Percentiles rank a stretch among this genome's conserved stretches.
Evolutionary conservation across 2,888 invertebrate species (phyloP).

Genomic region (Pterobdella sp.): DNA sequence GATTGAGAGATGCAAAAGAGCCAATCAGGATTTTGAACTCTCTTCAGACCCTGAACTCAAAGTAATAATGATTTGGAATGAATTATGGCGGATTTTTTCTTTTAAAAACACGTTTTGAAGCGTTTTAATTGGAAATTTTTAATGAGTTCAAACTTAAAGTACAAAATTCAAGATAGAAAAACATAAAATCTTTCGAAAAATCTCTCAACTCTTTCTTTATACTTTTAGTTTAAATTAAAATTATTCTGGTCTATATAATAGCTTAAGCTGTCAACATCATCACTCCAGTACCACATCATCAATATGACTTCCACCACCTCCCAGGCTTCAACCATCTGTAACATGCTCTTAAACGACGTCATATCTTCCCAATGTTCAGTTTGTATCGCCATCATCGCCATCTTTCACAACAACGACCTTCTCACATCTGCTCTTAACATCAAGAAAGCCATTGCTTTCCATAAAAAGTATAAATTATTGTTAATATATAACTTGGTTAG

Average conservation of each 20-base stretch:
- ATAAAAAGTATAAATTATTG: neutral
- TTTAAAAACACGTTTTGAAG: too few relatives aligned
- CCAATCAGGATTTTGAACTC: neutral
- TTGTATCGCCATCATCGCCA: neutral
- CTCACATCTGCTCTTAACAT: neutral
- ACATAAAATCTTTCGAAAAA: too few relatives aligned
- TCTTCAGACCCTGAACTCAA: neutral
- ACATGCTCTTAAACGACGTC: neutral
- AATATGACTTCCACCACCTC: neutral
- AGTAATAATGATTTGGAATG: too few relatives aligned
- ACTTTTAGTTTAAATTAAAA: too few relatives aligned
- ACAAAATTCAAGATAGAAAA: too few relatives aligned
- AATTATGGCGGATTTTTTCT: too few relatives aligned
- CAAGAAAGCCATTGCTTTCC: conserved; percentile 6
- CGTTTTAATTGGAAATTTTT: too few relatives aligned
- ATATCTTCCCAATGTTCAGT: neutral
- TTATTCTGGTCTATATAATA: neutral
- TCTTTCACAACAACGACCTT: neutral
- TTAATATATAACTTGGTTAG: neutral
- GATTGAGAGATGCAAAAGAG: neutral
- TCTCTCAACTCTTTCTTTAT: too few relatives aligned
- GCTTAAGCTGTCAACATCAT: too few relatives aligned
- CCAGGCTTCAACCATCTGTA: neutral
- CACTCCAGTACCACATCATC: neutral
- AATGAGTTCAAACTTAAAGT: too few relatives aligned